Evolutionary conservation across 2,113 vertebrate species (phyloP).

Genomic region (Phrynosoma blainvillii): DNA sequence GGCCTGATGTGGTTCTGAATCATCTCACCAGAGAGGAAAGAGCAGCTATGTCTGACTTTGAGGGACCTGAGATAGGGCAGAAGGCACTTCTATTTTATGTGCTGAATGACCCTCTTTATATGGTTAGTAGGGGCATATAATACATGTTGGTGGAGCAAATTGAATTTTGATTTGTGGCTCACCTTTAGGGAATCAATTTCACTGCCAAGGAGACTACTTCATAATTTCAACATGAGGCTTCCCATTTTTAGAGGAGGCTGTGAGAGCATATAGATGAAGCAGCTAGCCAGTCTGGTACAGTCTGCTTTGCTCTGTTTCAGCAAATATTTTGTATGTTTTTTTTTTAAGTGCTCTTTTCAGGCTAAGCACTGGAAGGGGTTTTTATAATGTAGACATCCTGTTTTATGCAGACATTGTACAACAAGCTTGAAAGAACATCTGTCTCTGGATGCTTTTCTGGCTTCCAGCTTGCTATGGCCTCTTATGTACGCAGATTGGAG

Average conservation of each 20-base stretch:
- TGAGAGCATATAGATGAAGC: background rate
- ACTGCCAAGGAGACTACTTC: conserved; percentile 27
- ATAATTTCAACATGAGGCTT: conserved; percentile 23
- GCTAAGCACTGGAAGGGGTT: background rate
- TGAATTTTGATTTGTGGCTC: conserved; percentile 38
- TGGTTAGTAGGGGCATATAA: conserved; percentile 13
- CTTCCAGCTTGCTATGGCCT: background rate
- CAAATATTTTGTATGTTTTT: background rate
- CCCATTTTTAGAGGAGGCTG: background rate
- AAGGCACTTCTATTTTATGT: conserved; percentile 15
- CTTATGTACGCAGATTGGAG: background rate
- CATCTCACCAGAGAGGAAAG: background rate
- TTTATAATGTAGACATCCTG: background rate
- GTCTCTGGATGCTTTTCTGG: background rate
- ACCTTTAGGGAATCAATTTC: conserved; percentile 24
- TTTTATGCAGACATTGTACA: background rate
- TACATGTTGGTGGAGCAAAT: conserved; percentile 26
- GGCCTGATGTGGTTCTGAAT: conserved; percentile 30
- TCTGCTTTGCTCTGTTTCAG: background rate
- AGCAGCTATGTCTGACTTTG: conserved; percentile 33
- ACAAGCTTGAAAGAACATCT: background rate
- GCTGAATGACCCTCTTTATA: conserved; percentile 16
- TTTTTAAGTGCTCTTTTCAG: background rate
- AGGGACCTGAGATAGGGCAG: conserved; percentile 1
- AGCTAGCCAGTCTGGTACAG: background rate